phyloP scores from a whole-genome alignment of 2,113 vertebrate species.

The Odocoileus virginianus region DNA sequence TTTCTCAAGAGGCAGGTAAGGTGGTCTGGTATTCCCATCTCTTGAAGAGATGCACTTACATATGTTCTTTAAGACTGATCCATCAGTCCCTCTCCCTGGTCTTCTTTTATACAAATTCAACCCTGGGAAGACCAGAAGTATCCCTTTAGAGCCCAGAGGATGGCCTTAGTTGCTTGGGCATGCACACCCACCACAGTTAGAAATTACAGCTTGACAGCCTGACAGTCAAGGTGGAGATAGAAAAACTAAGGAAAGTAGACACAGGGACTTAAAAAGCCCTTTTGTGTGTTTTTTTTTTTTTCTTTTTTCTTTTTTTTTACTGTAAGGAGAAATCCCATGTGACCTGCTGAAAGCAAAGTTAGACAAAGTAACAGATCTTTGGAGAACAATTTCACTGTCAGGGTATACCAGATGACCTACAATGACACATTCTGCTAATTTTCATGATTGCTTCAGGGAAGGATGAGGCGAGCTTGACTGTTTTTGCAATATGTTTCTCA shows the following conservation, averaged over 20 bases:
- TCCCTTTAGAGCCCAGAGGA: neutral
- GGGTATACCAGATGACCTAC: conserved; percentile 19
- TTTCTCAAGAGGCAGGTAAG: neutral
- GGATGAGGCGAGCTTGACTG: neutral
- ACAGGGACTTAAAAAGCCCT: neutral
- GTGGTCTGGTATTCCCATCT: neutral
- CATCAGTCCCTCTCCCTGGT: neutral
- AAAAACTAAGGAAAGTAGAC: conserved; percentile 1
- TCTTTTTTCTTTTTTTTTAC: neutral
- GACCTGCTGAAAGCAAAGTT: conserved; percentile 40
- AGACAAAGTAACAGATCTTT: conserved; percentile 49
- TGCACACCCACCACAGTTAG: neutral
- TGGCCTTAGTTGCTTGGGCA: neutral
- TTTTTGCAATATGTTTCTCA: conserved; percentile 65
- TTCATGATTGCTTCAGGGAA: conserved; percentile 54
- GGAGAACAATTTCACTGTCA: conserved; percentile 37
- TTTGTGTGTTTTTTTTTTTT: neutral
- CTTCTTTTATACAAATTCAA: neutral
- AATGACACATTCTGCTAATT: conserved; percentile 49
- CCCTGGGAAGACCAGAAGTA: neutral
- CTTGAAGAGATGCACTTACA: neutral
- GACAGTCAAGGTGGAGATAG: neutral
- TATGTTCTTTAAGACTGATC: neutral
- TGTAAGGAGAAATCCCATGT: neutral
- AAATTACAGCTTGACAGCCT: neutral